Evolutionary conservation across 2,113 vertebrate species (phyloP), one percentile per base, ranked within the genome.

Genomic region (Odontesthes bonariensis): DNA sequence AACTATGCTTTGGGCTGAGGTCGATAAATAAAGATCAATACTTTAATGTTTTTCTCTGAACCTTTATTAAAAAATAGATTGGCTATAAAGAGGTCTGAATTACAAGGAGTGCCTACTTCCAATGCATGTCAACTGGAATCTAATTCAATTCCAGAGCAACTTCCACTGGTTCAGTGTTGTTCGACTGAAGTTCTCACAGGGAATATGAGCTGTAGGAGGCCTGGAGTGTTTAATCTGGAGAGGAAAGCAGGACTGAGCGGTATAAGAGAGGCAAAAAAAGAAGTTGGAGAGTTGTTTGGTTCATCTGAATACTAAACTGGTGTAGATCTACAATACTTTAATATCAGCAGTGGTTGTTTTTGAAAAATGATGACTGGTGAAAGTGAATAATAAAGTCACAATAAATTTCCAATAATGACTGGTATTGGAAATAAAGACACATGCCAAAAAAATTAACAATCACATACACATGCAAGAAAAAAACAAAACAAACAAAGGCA

Each of bases 21-120:
- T 96, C 96, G 94, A 96, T 97, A 96, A 95, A 95, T 95, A 95
- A 96, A 93, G 95, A 97, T 97, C 94, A 93, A 95, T 96, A 92
- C 31, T 91, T 94, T 95, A 96, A 96, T 95, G 96, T 97, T 95
- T 97, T 96, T 93, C 94, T 94, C 85, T 92, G 83, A 86, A 93
- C 94, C 93, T 96, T 96, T 95, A 96, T 96, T 95, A 95, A 96
- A 95, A 94, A 95, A 95, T 95, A 95, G 93, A 95, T 95, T 91
- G 90, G 90, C 93, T 95, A 95, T 96, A 94, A 95, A 96, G 93
- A 95, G 93, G 86, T 85, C 90, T 93, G 94, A 94, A 94, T 94
- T 93, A 94, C 92, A 89, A 91, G 90, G 83, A 88, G 85, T 81
- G 89, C 91, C 86, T 90, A 87, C 93, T 94, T 92, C 90, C 93